Conservation (phyloP, 2,797 vertebrate genomes). For the Lacerta bilineata region DNA sequence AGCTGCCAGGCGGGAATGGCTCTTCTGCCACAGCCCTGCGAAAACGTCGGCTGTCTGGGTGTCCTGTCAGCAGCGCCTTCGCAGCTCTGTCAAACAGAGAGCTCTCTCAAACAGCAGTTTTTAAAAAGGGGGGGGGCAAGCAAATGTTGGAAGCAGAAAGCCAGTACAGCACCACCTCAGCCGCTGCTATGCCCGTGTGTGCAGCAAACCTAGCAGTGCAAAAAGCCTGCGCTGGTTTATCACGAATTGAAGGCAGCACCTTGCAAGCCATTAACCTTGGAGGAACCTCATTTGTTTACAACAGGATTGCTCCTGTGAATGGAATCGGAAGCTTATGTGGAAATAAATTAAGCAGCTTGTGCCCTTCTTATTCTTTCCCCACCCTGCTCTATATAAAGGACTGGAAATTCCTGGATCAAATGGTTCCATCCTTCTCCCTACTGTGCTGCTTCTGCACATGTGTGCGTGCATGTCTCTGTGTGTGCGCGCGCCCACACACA, state of each 20-base stretch:
- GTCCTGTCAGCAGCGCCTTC: not conserved
- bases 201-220: no score
- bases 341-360: constrained; percentile 7
- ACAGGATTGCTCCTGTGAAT: not conserved
- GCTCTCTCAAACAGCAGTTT: not conserved
- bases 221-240: not conserved
- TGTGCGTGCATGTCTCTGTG: no score
- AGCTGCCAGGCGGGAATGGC: constrained; percentile 17
- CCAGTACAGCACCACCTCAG: not conserved
- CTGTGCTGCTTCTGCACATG: not conserved
- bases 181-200: no score
- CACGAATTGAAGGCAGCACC: not conserved
- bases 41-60: constrained; percentile 19
- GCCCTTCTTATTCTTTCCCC: not conserved
- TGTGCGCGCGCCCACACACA: accelerated
- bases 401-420: not conserved
- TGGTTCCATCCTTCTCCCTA: not conserved
- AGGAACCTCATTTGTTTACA: not conserved
- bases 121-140: not conserved
- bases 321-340: not conserved
- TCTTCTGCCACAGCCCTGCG: constrained; percentile 5
- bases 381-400: not conserved
- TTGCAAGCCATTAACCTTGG: not conserved
- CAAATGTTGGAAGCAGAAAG: not conserved
- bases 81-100: not conserved